Conservation (phyloP, 1,140 invertebrate species). For the Atta colombica region DNA sequence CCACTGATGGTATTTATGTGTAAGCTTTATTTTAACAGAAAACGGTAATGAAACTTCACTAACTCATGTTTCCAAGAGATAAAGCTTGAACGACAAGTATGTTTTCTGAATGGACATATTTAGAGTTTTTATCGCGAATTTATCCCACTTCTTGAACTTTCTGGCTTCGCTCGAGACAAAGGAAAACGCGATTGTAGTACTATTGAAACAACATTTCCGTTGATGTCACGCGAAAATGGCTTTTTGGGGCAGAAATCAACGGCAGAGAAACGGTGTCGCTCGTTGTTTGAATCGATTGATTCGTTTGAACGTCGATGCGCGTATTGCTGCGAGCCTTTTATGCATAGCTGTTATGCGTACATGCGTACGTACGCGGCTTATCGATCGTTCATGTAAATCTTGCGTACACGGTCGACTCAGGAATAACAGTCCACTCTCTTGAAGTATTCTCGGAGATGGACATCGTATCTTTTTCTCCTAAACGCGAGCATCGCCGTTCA, state of each 20-base stretch:
- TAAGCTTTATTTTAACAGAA: background rate
- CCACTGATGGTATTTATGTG: background rate
- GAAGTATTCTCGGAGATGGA: background rate
- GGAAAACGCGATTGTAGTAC: background rate
- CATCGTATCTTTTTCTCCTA: conserved; percentile 2
- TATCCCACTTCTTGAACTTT: conserved; percentile 31
- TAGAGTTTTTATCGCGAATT: conserved; percentile 13
- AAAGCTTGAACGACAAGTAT: background rate
- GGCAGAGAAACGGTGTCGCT: conserved; percentile 56
- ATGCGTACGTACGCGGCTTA: conserved; percentile 34
- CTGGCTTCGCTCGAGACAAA: conserved; percentile 2
- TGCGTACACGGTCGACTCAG: conserved; percentile 14
- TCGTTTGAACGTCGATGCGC: conserved; percentile 79
- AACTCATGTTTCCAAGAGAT: background rate
- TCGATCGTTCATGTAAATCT: conserved; percentile 53
- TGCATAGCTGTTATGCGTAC: conserved; percentile 29
- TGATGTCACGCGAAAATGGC: conserved; percentile 32
- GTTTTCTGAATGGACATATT: conserved; percentile 13
- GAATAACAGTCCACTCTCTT: background rate
- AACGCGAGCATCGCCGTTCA: conserved; percentile 65
- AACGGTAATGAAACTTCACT: conserved; percentile 19
- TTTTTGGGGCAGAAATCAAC: conserved; percentile 56
- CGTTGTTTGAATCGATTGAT: conserved; percentile 71
- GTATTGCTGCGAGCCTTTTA: conserved; percentile 53
- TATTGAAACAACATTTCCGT: conserved; percentile 27